Evolutionary conservation across 92 coral and sea anemone genomes (phyloP).

Genomic region (Pocillopora grandis): DNA sequence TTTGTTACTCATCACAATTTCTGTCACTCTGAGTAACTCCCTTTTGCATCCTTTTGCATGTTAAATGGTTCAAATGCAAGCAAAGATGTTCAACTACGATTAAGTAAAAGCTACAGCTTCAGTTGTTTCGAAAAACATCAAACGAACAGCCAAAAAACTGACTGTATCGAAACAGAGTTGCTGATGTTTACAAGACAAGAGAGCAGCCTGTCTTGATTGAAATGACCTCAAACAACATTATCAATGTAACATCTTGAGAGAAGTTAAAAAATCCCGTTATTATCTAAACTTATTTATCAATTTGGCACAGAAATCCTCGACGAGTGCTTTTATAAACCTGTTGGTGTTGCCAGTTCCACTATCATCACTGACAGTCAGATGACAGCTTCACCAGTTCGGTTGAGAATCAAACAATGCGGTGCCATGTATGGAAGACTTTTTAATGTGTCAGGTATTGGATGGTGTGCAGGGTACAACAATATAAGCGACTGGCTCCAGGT

Average conservation of each 20-base stretch:
- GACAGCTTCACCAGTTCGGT: conserved; percentile 5
- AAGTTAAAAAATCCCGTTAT: background rate
- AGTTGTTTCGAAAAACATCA: background rate
- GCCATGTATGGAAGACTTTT: conserved; percentile 3
- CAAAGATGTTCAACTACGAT: no score
- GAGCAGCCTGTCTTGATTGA: background rate
- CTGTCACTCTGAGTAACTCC: no score
- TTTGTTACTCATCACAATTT: no score
- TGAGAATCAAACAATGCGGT: no score
- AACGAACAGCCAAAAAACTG: background rate
- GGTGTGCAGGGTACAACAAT: background rate
- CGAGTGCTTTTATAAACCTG: background rate
- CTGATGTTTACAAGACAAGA: background rate
- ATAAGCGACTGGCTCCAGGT: conserved; percentile 1
- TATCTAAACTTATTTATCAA: background rate
- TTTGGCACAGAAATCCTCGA: background rate
- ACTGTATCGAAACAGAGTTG: background rate
- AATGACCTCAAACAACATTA: background rate
- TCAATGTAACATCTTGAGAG: background rate
- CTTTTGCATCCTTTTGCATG: no score
- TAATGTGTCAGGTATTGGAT: background rate
- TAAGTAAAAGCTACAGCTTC: background rate
- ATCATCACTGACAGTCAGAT: conserved; percentile 10
- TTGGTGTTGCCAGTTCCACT: conserved; percentile 1
- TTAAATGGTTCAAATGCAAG: no score